Base-by-base conservation (phyloP, 1,140 invertebrate species). In the Drosophila parvula region DNA sequence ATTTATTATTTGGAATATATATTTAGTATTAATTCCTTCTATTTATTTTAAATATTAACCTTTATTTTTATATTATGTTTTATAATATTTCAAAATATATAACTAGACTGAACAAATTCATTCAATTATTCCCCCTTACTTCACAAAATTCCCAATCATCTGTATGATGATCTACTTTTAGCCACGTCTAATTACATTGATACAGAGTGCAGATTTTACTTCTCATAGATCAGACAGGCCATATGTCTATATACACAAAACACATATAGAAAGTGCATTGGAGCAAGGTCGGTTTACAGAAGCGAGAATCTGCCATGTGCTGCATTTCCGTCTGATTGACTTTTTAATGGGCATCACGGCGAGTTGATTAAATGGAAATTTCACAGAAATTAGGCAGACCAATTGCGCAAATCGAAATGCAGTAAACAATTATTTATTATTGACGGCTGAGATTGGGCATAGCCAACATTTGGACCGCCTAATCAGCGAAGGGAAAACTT, bases 321-420 rank as follows among this genome's bases (percentile, higher is more conserved):
- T 73, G 58, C 70, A 61, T 76, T 79, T 55, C 59, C 38, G 58
- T 82, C 48, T 76, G 79, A 82, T 83, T 82, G 83, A 88, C 70
- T 77, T 69, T 83, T 86, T 79, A 88, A 86, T 83, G 73, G 71
- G 67, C 75, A 59, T 47, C 51, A 50, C 45, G 48, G 30, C 16
- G 64, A 65, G 44, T 55, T 76, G 75, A 79, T 77, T 89, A 67
- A 77, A 79, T 79, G 53, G 50, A 83, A 77, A 73, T 73, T 76
- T 77, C 53, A 80, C 68, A 79, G 44, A 74, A 74, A 70, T 83
- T 62, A 60, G 68, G 60, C 61, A 47, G 56, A 8, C 53, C 68
- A 74, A 88, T 79, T 89, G 64, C 64, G 50, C 30, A 57, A 18
- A 67, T 57, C 50, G 22, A 22, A 38, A 36, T 51, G 47, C 68